These are phyloP conservation scores for Parascotia fuliginaria DNA, from an alignment of 2,888 invertebrate species.

Conservation along the genomic window DNA sequence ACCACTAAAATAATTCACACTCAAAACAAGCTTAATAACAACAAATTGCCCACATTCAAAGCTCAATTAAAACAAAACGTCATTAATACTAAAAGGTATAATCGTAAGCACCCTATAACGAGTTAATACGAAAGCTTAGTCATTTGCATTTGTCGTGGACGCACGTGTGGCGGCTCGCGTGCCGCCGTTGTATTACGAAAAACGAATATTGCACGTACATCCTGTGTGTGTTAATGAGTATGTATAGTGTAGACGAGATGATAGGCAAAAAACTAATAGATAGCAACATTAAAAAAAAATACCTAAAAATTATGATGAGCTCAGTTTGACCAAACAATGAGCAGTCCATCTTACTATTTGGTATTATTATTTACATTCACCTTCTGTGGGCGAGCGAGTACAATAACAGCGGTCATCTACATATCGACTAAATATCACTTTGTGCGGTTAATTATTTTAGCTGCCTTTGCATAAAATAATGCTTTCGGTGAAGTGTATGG, in stretches of 20 bases:
- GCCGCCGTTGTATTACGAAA: constrained; percentile 71
- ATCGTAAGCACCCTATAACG: constrained; percentile 62
- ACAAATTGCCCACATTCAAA: constrained; percentile 20
- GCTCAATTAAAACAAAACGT: constrained; percentile 16
- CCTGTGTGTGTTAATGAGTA: constrained; percentile 48
- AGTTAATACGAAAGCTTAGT: constrained; percentile 74
- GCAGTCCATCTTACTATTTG: no score
- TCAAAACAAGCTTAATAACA: neutral
- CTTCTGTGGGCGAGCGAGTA: no score
- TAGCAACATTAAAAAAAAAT: neutral
- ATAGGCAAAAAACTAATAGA: constrained; percentile 24
- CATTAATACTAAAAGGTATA: constrained; percentile 34
- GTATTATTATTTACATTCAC: no score
- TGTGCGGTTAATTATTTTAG: no score
- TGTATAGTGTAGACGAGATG: constrained; percentile 35
- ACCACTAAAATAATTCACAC: neutral
- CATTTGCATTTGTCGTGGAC: constrained; percentile 82
- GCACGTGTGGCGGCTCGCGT: constrained; percentile 77
- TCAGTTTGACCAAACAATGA: no score
- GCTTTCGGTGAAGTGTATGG: no score
- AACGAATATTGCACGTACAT: constrained; percentile 56
- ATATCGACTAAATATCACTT: no score
- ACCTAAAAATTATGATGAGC: no score
- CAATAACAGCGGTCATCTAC: no score
- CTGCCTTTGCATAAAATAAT: no score